Evolutionary conservation across 2,797 vertebrate species (phyloP).

Genomic region (Acanthornis magna): DNA sequence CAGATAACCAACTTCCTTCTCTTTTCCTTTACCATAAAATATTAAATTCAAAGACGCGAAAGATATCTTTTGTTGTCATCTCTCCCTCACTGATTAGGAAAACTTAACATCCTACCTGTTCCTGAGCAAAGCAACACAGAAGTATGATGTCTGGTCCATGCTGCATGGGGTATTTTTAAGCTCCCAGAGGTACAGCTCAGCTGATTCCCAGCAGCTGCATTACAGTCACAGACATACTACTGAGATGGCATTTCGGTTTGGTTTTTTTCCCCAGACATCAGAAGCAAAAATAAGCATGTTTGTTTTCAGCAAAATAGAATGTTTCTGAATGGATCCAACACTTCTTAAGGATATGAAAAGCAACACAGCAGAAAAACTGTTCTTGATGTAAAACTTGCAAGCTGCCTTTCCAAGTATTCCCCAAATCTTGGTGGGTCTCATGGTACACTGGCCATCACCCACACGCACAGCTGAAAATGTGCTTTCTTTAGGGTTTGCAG

Average conservation of each 20-base stretch:
- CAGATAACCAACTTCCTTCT: not conserved
- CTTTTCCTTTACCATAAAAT: not conserved
- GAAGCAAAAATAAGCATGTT: not conserved
- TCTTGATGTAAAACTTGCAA: not conserved
- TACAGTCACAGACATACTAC: not conserved
- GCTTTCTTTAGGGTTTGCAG: not conserved
- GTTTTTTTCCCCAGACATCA: not conserved
- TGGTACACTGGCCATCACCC: not conserved
- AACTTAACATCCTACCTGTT: not conserved
- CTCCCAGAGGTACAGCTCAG: not conserved
- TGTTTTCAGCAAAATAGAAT: not conserved
- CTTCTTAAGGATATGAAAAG: not conserved
- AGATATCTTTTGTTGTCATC: not conserved
- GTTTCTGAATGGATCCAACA: not conserved
- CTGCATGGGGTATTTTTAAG: not conserved
- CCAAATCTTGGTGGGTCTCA: not conserved
- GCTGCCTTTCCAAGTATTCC: not conserved
- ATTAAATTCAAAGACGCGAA: not conserved
- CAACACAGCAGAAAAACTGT: not conserved
- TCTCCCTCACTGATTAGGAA: not conserved
- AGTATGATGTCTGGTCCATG: not conserved
- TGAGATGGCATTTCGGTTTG: not conserved
- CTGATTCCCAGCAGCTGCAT: not conserved
- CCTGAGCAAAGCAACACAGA: not conserved
- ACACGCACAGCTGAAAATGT: not conserved